phyloP scores from a whole-genome alignment of 2,888 invertebrate genomes.

The Nycteola revayana region DNA sequence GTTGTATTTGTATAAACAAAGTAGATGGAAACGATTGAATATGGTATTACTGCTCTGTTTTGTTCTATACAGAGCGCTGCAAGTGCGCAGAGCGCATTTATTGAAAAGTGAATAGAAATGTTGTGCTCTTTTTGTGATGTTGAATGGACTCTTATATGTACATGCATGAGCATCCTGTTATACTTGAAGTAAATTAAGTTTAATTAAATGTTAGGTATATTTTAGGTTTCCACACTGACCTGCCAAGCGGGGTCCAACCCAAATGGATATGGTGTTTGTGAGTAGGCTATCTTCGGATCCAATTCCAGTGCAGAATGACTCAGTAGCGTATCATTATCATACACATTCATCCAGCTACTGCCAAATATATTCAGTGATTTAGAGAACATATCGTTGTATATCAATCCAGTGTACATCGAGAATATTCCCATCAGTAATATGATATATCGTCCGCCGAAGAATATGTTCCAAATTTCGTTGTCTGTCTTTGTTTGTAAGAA shows the following conservation, averaged over 20 bases:
- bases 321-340: slow-evolving; percentile 52
- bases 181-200: no score
- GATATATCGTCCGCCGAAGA: slow-evolving; percentile 88
- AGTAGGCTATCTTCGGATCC: slow-evolving; percentile 70
- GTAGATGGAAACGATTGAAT: no score
- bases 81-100: no score
- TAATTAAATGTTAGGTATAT: no score
- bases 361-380: slow-evolving; percentile 87
- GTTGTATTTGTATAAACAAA: no score
- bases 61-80: no score
- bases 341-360: slow-evolving; percentile 81
- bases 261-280: slow-evolving; percentile 83
- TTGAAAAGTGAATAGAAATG: no score
- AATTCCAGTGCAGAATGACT: slow-evolving; percentile 56
- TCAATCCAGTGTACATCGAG: slow-evolving; percentile 87
- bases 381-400: slow-evolving; percentile 89
- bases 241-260: slow-evolving; percentile 89
- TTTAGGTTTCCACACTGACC: slow-evolving; percentile 61
- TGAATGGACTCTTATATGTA: no score
- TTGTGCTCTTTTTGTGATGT: no score
- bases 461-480: slow-evolving; percentile 87
- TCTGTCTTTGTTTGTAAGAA: slow-evolving; percentile 74
- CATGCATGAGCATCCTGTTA: no score
- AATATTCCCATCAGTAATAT: slow-evolving; percentile 88
- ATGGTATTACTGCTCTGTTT: no score